A percentile compares a stretch with the other conserved stretches of the same genome.
These are phyloP conservation scores for Varanus salvator DNA, from an alignment of 2,113 vertebrate genomes.

Conservation along the genomic window DNA sequence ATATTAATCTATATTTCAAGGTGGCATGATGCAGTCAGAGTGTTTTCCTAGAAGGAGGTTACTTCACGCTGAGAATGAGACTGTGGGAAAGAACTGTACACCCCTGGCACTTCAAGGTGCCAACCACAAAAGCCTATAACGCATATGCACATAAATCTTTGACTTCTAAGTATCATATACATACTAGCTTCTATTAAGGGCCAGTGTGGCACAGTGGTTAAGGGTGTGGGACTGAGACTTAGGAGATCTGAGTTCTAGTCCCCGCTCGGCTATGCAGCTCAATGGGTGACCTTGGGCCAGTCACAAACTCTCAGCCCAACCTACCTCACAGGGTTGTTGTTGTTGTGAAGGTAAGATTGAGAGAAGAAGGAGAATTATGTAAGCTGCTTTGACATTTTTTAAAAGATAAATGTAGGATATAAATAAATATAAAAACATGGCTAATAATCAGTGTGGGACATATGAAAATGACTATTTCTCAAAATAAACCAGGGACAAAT, in stretches of 20 bases:
- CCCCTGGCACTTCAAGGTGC: background rate
- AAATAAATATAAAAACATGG: background rate
- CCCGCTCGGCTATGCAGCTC: too few relatives aligned
- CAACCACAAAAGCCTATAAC: background rate
- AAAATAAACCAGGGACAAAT: background rate
- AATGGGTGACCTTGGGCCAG: too few relatives aligned
- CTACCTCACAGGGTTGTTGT: too few relatives aligned
- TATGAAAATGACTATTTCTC: background rate
- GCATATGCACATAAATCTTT: background rate
- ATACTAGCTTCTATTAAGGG: background rate
- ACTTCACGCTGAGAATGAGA: too few relatives aligned
- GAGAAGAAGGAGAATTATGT: too few relatives aligned
- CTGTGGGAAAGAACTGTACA: background rate
- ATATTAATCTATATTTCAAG: background rate
- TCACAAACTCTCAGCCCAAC: too few relatives aligned
- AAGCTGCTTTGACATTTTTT: too few relatives aligned
- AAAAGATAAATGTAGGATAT: too few relatives aligned
- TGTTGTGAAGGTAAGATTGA: too few relatives aligned
- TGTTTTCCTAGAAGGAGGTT: background rate
- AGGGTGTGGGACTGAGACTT: too few relatives aligned
- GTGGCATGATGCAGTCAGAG: background rate
- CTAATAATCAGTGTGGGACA: background rate
- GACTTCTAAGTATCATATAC: background rate
- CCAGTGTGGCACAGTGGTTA: too few relatives aligned
- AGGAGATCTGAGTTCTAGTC: too few relatives aligned